Base-by-base conservation (phyloP, 1,140 invertebrate species). In the Ceratitis capitata region DNA sequence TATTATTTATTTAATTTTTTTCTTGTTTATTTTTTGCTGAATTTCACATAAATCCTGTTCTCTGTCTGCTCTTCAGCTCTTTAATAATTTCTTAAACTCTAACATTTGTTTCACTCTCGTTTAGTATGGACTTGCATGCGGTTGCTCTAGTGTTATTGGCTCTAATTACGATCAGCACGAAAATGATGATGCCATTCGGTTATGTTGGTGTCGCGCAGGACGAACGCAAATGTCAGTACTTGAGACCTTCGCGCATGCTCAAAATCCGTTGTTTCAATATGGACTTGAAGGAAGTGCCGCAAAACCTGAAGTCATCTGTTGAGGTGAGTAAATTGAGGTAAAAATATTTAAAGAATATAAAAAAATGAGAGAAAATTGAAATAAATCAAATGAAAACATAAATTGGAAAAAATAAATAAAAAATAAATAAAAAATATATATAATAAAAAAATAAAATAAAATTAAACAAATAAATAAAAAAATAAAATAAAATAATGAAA, bases 201-300 rank as follows among this genome's bases (percentile, higher is more conserved):
- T 88, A 87, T 64, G 39, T 87, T 35, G 69, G 69, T 23, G 69
- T 45, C 1, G 39, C 56, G 23, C 88, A 88, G 53, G 88, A 89
- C 10, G 90, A 90, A 9, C 87, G 88, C 23, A 88, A 89, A 86
- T 94, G 93, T 87, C 92, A 89, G 42, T 93, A 94, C 86, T 92
- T 92, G 3, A 90, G 92, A 45, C 93, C 93, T 1, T 93, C 92
- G 85, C 92, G 92, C 53, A 92, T 94, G 90, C 92, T 93, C 85
- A 93, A 93, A 0, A 93, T 93, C 0, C 91, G 93, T 26, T 94
- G 94, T 87, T 92, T 89, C 7, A 91, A 92, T 2, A 90, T 94
- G 78, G 90, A 93, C 85, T 90, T 94, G n/a, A 90, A 88, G 51
- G 92, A 92, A 85, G 93, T 94, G 87, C 94, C 94, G 0, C 93